These are phyloP conservation scores for Paelopatides confundens DNA, from an alignment of 53 echinoderm and acorn worm genomes.

Conservation along the genomic window DNA sequence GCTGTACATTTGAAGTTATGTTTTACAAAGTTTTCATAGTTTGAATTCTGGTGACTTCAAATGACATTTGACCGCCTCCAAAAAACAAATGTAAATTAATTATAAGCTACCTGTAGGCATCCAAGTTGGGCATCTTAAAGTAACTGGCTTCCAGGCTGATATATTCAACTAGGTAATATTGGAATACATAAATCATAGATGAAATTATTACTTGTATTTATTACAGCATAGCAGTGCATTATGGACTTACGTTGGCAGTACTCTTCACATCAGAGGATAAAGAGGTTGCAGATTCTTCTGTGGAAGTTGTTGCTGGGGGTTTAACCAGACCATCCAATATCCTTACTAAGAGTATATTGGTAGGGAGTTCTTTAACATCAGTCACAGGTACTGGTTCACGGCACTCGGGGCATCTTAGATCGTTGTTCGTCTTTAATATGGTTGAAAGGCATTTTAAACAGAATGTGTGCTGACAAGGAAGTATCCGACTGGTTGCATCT, in stretches of 20 bases:
- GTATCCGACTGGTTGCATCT: slow-evolving; percentile 84
- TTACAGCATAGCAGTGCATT: no score
- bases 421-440: slow-evolving; percentile 79
- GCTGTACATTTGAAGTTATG: no score
- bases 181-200: no score
- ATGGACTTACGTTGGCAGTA: neutral
- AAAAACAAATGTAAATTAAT: no score
- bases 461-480: slow-evolving; percentile 96
- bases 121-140: no score
- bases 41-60: no score
- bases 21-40: no score
- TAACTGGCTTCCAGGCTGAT: no score
- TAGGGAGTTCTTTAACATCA: slow-evolving; percentile 87
- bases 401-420: slow-evolving; percentile 94
- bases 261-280: neutral
- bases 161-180: no score
- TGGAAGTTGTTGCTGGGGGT: slow-evolving; percentile 10
- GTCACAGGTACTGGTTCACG: slow-evolving; percentile 76
- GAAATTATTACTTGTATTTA: no score
- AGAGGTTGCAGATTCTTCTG: neutral
- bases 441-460: slow-evolving; percentile 91
- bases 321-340: slow-evolving; percentile 84
- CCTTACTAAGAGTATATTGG: slow-evolving; percentile 93
- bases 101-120: no score
- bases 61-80: no score